These are phyloP conservation scores for Luscinia luscinia DNA, from an alignment of 2,797 vertebrate species.

Conservation along the genomic window DNA sequence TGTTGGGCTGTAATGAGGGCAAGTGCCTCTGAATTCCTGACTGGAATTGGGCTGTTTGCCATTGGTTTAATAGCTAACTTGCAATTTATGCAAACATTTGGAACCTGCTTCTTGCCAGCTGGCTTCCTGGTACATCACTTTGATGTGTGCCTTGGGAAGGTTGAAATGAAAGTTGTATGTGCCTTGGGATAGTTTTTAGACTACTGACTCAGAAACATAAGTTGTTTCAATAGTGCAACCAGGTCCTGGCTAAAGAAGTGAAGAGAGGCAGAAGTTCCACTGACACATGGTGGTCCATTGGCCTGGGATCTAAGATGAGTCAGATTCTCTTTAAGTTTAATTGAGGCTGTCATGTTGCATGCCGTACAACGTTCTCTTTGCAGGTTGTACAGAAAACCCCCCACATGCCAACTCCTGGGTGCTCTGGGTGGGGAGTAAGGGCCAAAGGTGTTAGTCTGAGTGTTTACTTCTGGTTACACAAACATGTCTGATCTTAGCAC, in stretches of 20 bases:
- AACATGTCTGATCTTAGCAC: neutral
- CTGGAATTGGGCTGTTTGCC: constrained; percentile 44
- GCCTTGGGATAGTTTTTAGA: constrained; percentile 60
- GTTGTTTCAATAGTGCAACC: constrained; percentile 29
- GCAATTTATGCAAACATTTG: constrained; percentile 60
- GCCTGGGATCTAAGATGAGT: neutral
- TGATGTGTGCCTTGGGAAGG: constrained; percentile 51
- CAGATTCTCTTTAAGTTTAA: neutral
- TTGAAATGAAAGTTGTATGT: constrained; percentile 57
- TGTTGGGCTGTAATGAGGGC: constrained; percentile 36
- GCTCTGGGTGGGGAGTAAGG: neutral
- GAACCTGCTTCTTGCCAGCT: constrained; percentile 43
- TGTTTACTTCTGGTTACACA: neutral
- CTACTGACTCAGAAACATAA: constrained; percentile 42
- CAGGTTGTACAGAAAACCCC: neutral
- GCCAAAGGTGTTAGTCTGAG: neutral
- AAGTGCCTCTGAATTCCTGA: constrained; percentile 31
- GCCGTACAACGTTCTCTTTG: neutral
- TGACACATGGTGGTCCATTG: neutral
- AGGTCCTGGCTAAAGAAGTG: neutral
- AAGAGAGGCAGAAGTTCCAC: neutral
- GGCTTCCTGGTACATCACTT: constrained; percentile 42
- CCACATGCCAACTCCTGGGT: neutral
- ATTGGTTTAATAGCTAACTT: constrained; percentile 48
- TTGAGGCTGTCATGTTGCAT: neutral